These are phyloP conservation scores for Sipha maydis DNA, from an alignment of 2,888 invertebrate species.

Conservation along the genomic window DNA sequence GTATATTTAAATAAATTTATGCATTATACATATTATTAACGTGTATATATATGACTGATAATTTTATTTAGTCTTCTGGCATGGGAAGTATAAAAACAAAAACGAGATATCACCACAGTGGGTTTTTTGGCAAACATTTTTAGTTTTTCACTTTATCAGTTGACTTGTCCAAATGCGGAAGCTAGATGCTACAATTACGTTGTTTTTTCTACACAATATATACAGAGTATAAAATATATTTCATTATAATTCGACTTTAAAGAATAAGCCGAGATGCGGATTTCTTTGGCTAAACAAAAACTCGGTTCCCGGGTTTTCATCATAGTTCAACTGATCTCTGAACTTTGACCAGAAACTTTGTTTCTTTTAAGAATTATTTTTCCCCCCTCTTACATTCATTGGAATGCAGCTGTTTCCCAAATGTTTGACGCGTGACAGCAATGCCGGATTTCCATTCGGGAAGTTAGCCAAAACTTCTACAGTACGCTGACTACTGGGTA, in stretches of 20 bases:
- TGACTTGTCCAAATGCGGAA: background rate
- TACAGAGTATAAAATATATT: constrained; percentile 29
- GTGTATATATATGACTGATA: background rate
- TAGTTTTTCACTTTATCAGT: background rate
- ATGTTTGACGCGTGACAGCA: constrained; percentile 54
- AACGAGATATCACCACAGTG: background rate
- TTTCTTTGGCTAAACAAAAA: constrained; percentile 16
- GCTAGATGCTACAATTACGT: background rate
- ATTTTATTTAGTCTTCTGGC: background rate
- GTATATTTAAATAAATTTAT: too few species aligned
- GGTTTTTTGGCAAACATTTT: constrained; percentile 15
- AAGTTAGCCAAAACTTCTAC: constrained; percentile 49
- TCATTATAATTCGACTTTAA: constrained; percentile 43
- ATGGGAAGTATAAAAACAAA: background rate
- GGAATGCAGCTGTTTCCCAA: constrained; percentile 60
- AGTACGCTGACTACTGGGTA: background rate
- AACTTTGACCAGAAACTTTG: constrained; percentile 56
- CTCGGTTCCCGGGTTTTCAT: constrained; percentile 9
- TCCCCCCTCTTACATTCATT: background rate
- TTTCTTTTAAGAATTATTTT: constrained; percentile 48
- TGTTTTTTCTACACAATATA: background rate
- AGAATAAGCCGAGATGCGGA: constrained; percentile 15
- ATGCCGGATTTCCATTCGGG: constrained; percentile 57
- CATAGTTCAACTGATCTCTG: constrained; percentile 30
- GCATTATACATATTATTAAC: background rate